Percentiles rank a stretch among this genome's conserved stretches.
Evolutionary conservation across 1,140 invertebrate genomes (phyloP).

Genomic region (Lasioglossum albipes): DNA sequence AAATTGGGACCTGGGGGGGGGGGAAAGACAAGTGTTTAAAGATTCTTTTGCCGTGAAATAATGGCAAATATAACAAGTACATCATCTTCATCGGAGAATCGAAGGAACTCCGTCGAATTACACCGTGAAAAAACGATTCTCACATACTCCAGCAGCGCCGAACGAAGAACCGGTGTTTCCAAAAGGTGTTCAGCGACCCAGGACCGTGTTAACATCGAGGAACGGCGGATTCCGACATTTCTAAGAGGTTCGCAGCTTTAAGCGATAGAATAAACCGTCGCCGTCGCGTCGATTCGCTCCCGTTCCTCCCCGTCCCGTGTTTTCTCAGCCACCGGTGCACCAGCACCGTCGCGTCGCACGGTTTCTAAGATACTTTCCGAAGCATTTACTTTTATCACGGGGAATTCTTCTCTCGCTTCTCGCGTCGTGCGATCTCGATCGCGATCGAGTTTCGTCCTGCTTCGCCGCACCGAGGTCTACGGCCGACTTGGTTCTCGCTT

Average conservation of each 20-base stretch:
- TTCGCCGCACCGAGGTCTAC: neutral
- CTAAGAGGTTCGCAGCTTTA: conserved; percentile 25
- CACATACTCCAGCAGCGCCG: too few relatives aligned
- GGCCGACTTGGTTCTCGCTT: too few relatives aligned
- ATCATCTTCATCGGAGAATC: too few relatives aligned
- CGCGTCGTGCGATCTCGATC: neutral
- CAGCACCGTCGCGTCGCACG: too few relatives aligned
- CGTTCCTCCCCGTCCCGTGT: neutral
- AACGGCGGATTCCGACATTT: conserved; percentile 23
- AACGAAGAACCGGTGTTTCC: neutral
- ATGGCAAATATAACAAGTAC: too few relatives aligned
- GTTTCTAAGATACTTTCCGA: conserved; percentile 33
- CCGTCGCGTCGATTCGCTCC: neutral
- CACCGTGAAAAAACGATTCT: too few relatives aligned
- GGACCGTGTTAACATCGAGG: conserved; percentile 14
- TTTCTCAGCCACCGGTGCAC: neutral
- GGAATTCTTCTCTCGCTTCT: conserved; percentile 21
- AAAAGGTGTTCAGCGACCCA: neutral
- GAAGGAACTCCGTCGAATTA: too few relatives aligned
- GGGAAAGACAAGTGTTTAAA: too few relatives aligned
- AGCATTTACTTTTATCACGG: conserved; percentile 39
- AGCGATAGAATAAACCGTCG: conserved; percentile 11
- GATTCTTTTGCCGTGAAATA: too few relatives aligned
- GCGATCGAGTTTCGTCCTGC: neutral
- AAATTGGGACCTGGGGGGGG: too few relatives aligned